Base-by-base conservation (phyloP, 2,113 vertebrate species). In the Hepsetus odoe region DNA sequence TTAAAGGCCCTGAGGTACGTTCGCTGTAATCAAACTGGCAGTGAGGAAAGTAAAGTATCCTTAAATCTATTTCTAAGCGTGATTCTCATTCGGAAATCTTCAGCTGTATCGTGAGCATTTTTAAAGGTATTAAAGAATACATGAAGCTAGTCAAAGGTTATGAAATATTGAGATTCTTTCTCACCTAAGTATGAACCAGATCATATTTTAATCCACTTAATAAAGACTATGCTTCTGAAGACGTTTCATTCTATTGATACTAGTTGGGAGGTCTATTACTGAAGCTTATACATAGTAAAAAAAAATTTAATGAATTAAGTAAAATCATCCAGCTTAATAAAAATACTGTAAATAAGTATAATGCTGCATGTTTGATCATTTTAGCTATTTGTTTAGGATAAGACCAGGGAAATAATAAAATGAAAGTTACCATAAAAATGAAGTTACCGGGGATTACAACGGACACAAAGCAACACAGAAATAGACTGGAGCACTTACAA, bases 121-220 rank as follows among this genome's bases (percentile, higher is more conserved):
- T 88, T 74, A 85, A 87, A 81, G 12, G 72, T 84, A 80, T 87
- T 89, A 81, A 93, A 90, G 87, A 89, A 88, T 85, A 86, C 80
- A 89, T 87, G 80, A 88, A 84, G 85, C 53, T 74, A 6, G 30
- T 84, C 44, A 73, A 64, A 69, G 66, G 65, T 69, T 49, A 79
- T 85, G 74, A 89, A 89, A 88, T 80, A 90, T 89, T 33, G 75
- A 89, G 72, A 70, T 85, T 84, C 77, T 62, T 80, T 74, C 85
- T 85, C 77, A 85, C 77, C 83, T 84, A 72, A 70, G 80, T 66
- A 82, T 73, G 53, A 38, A 55, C 44, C n/a, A 18, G 65, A 42
- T 14, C 32, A 79, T 46, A 79, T 74, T 84, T 79, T 79, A 80
- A 80, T 64, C 24, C 16, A 42, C 56, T 81, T 79, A 44, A 49